Percentiles rank a stretch among this genome's conserved stretches.
phyloP scores from a whole-genome alignment of 2,797 vertebrate species.

The Oreochromis mossambicus region DNA sequence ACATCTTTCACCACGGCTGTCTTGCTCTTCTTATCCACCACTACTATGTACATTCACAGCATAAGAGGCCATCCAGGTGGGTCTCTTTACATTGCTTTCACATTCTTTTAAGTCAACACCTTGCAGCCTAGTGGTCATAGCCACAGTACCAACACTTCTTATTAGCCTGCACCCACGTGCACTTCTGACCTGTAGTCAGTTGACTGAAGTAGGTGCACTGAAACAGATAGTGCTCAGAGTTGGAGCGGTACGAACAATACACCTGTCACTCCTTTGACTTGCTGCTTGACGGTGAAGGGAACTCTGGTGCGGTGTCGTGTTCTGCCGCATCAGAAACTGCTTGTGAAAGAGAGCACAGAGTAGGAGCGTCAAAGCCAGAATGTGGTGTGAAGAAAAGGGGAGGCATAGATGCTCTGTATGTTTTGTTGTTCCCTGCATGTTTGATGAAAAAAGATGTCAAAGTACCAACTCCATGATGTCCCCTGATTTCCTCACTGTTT shows the following conservation, averaged over 20 bases:
- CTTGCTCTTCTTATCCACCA: not conserved
- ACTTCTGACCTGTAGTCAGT: not conserved
- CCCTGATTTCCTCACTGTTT: rapidly evolving
- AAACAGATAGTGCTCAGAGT: not conserved
- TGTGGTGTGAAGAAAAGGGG: not conserved
- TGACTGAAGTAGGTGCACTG: not conserved
- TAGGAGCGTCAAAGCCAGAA: not conserved
- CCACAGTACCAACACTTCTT: rapidly evolving
- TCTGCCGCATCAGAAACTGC: not conserved
- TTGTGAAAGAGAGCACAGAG: not conserved
- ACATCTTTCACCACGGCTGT: not conserved
- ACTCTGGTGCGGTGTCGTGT: rapidly evolving
- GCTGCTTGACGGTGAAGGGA: not conserved
- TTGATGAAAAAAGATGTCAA: not conserved
- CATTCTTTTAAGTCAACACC: rapidly evolving
- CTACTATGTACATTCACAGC: not conserved
- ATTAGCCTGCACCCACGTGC: not conserved
- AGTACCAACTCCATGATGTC: not conserved
- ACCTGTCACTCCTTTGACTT: not conserved
- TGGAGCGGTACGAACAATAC: not conserved
- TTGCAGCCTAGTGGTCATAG: not conserved
- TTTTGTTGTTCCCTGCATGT: not conserved
- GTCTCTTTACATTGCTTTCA: not conserved
- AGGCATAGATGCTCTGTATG: not conserved
- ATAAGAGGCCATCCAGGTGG: not conserved